Evolutionary conservation across 2,888 invertebrate species (phyloP), one percentile per base, ranked within the genome.

Genomic region (Leptarthrus brevirostris): DNA sequence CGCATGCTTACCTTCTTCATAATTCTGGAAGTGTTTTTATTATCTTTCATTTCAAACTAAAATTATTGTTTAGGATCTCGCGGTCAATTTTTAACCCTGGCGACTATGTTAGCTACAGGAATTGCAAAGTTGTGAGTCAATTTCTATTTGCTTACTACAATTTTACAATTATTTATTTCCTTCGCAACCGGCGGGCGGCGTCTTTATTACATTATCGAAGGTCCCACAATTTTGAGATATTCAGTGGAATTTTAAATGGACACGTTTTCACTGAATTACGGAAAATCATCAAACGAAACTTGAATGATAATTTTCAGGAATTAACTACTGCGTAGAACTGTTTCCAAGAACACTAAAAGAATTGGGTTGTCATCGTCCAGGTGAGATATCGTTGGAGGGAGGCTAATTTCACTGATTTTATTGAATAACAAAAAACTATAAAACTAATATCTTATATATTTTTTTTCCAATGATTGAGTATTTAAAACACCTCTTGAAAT

Each of bases 1-100:
- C 24, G 47, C 44, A 40, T 64, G 64, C 40, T 64, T 64, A 64
- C 47, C 64, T 64, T 47, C 64, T 47, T 64, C 64, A 64, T 64
- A 36, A 64, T 64, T 64, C 64, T 47, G 47, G 44, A 44, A 47
- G 47, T 64, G 64, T 47, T 64, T 58, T 64, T 40, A 44, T 47
- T 20, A 47, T 64, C 24, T 64, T 64, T 44, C 36, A 47, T 64
- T 64, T 61, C 22, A 64, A 44, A 64, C 18, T 22, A 64, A 64
- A 16, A 22, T 40, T 64, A 64, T 64, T 64, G 44, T 24, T 44
- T 64, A 44, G 22, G 14, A 24, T 47, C 24, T 40, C 47, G 64
- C 47, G 64, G 64, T 24, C 64, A 47, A 44, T 14, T 24, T 6
- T n/a, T 26, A 64, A 64, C 64, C 64, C 44, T 64, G 64, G 10